Conservation (phyloP, 2,797 vertebrate genomes). For the Delichon dasypus region DNA sequence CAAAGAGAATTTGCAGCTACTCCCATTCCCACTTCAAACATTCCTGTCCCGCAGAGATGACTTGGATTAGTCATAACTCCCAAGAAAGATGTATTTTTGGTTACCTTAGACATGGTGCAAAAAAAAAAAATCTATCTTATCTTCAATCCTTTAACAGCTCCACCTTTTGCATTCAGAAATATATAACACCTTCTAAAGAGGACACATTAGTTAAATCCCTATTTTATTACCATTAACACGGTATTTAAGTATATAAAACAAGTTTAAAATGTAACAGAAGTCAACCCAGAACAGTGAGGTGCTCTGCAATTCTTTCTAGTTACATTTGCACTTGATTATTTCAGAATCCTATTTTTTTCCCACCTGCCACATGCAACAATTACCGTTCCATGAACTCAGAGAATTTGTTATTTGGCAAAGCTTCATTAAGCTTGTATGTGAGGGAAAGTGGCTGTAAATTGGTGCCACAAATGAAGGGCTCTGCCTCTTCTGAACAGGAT, state of each 20-base stretch:
- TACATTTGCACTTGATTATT: not conserved
- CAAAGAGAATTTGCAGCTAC: not conserved
- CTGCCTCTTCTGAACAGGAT: not conserved
- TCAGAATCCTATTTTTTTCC: not conserved
- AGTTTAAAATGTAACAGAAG: not conserved
- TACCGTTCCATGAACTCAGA: not conserved
- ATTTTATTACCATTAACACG: not conserved
- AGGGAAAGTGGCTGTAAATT: not conserved
- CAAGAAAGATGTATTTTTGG: not conserved
- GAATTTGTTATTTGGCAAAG: not conserved
- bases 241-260: not conserved
- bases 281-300: not conserved
- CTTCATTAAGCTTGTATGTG: not conserved
- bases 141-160: not conserved
- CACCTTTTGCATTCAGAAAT: constrained; percentile 3
- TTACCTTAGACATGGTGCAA: not conserved
- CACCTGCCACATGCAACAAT: not conserved
- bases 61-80: not conserved
- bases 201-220: not conserved
- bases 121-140: not conserved
- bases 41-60: not conserved
- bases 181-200: not conserved
- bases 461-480: not conserved
- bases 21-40: not conserved
- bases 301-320: not conserved